Conservation (phyloP, 23 tunicate genomes). For the Styela clava region DNA sequence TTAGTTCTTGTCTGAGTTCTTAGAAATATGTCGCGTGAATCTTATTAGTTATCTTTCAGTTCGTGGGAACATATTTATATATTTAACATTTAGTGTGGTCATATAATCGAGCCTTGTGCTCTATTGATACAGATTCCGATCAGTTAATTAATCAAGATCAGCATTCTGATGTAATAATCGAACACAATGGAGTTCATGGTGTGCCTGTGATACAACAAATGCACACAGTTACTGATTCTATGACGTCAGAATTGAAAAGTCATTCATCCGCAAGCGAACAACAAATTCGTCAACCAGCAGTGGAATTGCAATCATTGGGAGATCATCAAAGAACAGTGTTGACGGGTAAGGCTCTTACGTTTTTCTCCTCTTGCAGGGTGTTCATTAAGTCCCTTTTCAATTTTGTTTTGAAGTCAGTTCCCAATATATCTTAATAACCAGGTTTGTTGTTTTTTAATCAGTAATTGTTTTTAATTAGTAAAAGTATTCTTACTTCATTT, state of each 20-base stretch:
- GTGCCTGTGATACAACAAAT: constrained; percentile 65
- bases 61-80: not conserved
- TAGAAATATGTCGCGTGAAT: no score
- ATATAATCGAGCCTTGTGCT: no score
- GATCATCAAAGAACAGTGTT: constrained; percentile 12
- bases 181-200: constrained; percentile 24
- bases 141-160: not conserved
- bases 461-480: no score
- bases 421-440: no score
- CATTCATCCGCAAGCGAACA: not conserved
- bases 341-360: constrained; percentile 5
- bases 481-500: no score
- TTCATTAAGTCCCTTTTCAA: no score
- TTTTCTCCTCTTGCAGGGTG: no score
- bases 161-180: constrained; percentile 16
- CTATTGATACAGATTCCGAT: constrained; percentile 20
- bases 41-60: no score
- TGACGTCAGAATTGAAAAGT: constrained; percentile 66
- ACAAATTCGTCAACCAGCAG: not conserved
- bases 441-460: no score
- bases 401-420: no score
- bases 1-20: no score
- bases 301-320: constrained; percentile 13
- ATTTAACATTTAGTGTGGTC: no score
- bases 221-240: constrained; percentile 83